Evolutionary conservation across 2,113 vertebrate species (phyloP), one percentile per base, ranked within the genome.

Genomic region (Brachyhypopomus occidentalis): DNA sequence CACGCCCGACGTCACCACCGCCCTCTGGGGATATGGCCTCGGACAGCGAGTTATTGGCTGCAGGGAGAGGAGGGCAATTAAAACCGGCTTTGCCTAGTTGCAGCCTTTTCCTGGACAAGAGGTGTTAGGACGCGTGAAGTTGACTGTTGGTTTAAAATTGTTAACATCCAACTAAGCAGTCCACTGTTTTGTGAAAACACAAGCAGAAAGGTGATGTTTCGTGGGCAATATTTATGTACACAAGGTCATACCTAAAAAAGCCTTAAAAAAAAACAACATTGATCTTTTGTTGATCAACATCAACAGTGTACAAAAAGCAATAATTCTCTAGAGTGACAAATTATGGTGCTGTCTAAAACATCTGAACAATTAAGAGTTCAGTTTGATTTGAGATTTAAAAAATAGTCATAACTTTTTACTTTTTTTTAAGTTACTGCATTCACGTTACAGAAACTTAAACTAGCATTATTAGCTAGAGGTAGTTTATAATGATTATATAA

Each of bases 11-110:
- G 45, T 70, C 69, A 0, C 69, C 82, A 12, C 56, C 77, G 64
- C 41, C 30, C 4, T 82, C 38, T 20, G 80, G 66, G 59, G 80
- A 84, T 62, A 72, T 52, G 22, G 85, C 74, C 34, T 84, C 80
- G 78, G 48, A 72, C 27, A 83, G 69, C 1, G 81, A 86, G 84
- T 87, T 84, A 74, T 86, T 89, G 2, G 79, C 84, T 84, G 69
- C 25, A 69, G 72, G 67, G 23, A 64, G 84, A 70, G 70, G 9
- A 56, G 22, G 38, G 17, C 16, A 5, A 48, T 89, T 67, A 84
- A 81, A 77, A 78, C 48, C 17, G 5, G 17, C 3, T 52, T 38
- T 56, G 38, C 11, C 30, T 58, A 72, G 25, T 48, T 71, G 74
- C 11, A 6, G n/a, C n/a, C 34, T 70, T 20, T 59, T 72, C 45